Evolutionary conservation across 2,113 vertebrate species (phyloP).

Genomic region (Crotalus tigris): DNA sequence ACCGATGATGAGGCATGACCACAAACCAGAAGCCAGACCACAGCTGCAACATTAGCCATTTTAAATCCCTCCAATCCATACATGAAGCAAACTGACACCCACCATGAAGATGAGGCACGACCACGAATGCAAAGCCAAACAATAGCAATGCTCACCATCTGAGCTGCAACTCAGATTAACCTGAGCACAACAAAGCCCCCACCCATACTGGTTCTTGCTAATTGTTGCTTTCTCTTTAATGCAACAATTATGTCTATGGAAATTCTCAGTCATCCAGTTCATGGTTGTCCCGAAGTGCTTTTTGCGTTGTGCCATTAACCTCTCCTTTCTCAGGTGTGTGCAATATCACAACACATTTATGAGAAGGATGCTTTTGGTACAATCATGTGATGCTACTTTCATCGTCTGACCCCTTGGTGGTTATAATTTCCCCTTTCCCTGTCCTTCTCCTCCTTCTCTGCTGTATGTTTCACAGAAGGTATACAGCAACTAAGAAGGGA

Average conservation of each 20-base stretch:
- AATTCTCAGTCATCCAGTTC: too few species aligned
- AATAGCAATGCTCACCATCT: too few species aligned
- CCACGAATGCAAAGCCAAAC: too few species aligned
- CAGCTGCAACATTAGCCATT: too few species aligned
- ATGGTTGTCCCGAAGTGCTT: background rate
- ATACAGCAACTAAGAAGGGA: slow-evolving; percentile 5
- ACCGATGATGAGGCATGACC: too few species aligned
- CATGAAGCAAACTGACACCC: too few species aligned
- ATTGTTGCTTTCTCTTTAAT: background rate
- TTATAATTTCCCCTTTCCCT: background rate
- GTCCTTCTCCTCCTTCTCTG: background rate
- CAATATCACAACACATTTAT: background rate
- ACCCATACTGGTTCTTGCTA: background rate
- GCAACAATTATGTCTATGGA: too few species aligned
- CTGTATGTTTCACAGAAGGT: background rate
- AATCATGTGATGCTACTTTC: background rate
- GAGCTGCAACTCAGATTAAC: too few species aligned
- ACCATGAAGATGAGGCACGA: too few species aligned
- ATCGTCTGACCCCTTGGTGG: background rate
- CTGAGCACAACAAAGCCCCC: too few species aligned
- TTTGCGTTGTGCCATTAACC: background rate
- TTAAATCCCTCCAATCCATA: too few species aligned
- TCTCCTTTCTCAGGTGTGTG: background rate
- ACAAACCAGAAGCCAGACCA: too few species aligned
- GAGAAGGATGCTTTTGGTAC: background rate